Percentiles rank a stretch among this genome's conserved stretches.
phyloP scores from a whole-genome alignment of 1,140 invertebrate genomes.

The Antheraea pernyi region DNA sequence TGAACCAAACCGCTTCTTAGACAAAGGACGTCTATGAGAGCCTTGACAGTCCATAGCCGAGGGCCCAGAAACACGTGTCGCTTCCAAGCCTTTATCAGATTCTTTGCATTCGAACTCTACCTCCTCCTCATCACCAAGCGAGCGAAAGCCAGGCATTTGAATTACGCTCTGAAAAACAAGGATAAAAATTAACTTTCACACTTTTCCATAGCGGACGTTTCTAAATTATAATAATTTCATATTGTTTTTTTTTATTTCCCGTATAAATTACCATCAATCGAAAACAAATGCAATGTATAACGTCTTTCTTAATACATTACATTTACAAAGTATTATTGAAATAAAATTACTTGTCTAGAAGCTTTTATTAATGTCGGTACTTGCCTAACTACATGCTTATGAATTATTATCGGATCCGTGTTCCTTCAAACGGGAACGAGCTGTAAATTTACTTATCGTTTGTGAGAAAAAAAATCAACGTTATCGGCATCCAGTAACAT shows the following conservation, averaged over 20 bases:
- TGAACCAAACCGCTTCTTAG: slow-evolving; percentile 89
- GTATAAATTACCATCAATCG: not conserved
- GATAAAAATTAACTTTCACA: not conserved
- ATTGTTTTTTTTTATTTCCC: not conserved
- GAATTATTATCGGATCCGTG: slow-evolving; percentile 22
- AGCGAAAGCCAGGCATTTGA: slow-evolving; percentile 92
- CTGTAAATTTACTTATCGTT: slow-evolving; percentile 38
- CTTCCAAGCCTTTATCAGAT: slow-evolving; percentile 92
- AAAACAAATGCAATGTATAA: not conserved
- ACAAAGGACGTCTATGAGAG: slow-evolving; percentile 86
- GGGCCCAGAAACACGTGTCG: slow-evolving; percentile 89
- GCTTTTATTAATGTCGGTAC: not conserved
- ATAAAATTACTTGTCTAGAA: not conserved
- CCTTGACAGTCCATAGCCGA: slow-evolving; percentile 88
- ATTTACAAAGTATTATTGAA: not conserved
- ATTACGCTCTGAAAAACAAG: slow-evolving; percentile 87
- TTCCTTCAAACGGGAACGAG: slow-evolving; percentile 22
- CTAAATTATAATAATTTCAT: not conserved
- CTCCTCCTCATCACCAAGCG: slow-evolving; percentile 91
- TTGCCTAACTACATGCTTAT: not conserved
- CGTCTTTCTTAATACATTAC: not conserved
- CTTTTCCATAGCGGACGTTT: not conserved
- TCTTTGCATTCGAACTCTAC: slow-evolving; percentile 92
- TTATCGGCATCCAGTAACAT: slow-evolving; percentile 54
- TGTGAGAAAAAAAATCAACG: slow-evolving; percentile 46